Base-by-base conservation (phyloP, 2,113 vertebrate species). In the Capreolus pygargus region DNA sequence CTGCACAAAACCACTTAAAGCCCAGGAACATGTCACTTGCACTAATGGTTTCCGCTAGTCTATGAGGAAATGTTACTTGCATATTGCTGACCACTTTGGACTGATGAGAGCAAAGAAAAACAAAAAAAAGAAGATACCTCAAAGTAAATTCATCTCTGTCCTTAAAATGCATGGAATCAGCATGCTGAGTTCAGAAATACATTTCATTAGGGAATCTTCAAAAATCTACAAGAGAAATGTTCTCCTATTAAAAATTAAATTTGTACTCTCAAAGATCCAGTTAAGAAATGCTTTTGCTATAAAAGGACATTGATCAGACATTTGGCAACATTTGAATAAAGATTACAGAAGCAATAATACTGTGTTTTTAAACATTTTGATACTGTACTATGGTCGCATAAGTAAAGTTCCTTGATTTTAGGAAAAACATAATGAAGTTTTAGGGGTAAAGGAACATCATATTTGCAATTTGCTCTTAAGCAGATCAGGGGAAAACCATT, bases 51-150 rank as follows among this genome's bases (percentile, higher is more conserved):
- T 97, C 82, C 28, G 1, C 39, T 97, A 6, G 43, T 82, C 81
- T 97, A 10, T 94, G 86, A 96, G 96, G 86, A 95, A 94, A 91
- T 97, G 84, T 58, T 89, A 86, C 57, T 92, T 97, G 45, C 79
- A 97, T 95, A 60, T 76, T 92, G 89, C n/a, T 84, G 87, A 74
- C 55, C 79, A 28, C 30, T 87, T 94, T 97, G 64, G 13, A 76
- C 91, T 96, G 81, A 96, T 95, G 55, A 84, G 89, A 33, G 14
- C 84, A 96, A 86, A 79, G 47, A 21, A 64, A 70, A 47, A 88
- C n/a, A 33, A 60, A 25, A 28, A 50, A 19, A 52, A 52, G 78
- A 52, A 92, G 19, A 67, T 11, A 5, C 6, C 60, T 97, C 78
- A 94, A 93, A 97, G 64, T 67, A 93, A 45, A 45, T 83, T 81